phyloP scores from a whole-genome alignment of 64 coral and sea anemone genomes.

The Pachyseris speciosa region DNA sequence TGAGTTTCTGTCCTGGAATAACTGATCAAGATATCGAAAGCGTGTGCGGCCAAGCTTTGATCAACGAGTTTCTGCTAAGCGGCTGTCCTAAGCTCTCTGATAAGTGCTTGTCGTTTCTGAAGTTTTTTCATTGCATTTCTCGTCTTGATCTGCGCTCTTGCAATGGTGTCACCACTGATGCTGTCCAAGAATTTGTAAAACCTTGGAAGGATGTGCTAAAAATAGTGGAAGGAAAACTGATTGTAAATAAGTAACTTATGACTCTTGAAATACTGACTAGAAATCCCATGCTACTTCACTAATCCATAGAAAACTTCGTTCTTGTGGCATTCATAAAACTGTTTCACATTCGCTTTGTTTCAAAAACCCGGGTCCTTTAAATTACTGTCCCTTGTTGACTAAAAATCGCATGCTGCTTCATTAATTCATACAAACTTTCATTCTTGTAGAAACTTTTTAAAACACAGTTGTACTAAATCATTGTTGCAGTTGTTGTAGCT shows the following conservation, averaged over 20 bases:
- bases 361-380: background rate
- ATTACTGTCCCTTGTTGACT: background rate
- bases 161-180: conserved; percentile 51
- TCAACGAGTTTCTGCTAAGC: conserved; percentile 79
- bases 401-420: background rate
- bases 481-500: no score
- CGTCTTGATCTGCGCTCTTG: conserved; percentile 88
- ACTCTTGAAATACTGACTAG: background rate
- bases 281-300: background rate
- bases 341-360: background rate
- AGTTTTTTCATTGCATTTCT: conserved; percentile 47
- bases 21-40: conserved; percentile 88
- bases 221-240: conserved; percentile 82
- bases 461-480: no score
- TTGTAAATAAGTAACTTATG: conserved; percentile 39
- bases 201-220: conserved; percentile 44
- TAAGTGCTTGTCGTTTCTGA: conserved; percentile 70
- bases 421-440: no score
- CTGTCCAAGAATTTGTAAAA: conserved; percentile 78
- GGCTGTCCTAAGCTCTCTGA: conserved; percentile 89
- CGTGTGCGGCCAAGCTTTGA: conserved; percentile 54
- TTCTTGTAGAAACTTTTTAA: background rate
- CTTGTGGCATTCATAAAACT: background rate
- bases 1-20: conserved; percentile 92
- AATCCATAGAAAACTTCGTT: background rate